A percentile compares a stretch with the other conserved stretches of the same genome.
phyloP scores from a whole-genome alignment of 2,888 invertebrate species.

The Hemistola chrysoprasaria region DNA sequence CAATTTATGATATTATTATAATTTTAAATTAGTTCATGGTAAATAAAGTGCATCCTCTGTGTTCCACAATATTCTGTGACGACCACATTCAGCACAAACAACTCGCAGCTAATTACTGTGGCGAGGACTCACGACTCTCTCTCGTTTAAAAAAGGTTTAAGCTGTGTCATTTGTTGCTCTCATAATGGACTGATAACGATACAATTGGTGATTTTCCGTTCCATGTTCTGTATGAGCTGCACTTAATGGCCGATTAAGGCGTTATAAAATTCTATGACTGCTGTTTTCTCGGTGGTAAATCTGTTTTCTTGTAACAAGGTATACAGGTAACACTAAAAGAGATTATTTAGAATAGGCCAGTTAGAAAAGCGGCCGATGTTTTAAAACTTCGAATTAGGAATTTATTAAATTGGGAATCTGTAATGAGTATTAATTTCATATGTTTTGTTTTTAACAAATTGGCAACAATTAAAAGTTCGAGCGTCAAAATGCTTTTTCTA shows the following conservation, averaged over 20 bases:
- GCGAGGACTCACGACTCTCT: constrained; percentile 73
- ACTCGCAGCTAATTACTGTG: constrained; percentile 66
- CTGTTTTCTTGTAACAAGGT: no score
- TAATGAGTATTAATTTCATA: no score
- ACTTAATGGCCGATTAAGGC: constrained; percentile 26
- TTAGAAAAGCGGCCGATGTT: no score
- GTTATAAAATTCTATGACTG: neutral
- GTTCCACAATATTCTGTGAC: constrained; percentile 37
- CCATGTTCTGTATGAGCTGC: neutral
- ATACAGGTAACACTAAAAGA: no score
- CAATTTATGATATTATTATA: no score
- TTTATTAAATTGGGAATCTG: no score
- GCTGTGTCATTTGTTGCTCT: constrained; percentile 68
- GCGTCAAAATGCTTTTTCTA: no score
- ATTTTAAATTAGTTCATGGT: neutral
- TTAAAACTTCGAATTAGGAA: no score
- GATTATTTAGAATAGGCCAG: no score
- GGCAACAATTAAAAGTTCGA: no score
- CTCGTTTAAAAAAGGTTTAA: constrained; percentile 76
- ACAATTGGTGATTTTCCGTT: constrained; percentile 53
- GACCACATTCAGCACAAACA: constrained; percentile 55
- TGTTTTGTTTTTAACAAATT: no score
- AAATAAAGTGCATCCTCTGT: constrained; percentile 23
- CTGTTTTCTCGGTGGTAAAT: neutral
- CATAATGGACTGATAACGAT: constrained; percentile 78